Base-by-base conservation (phyloP, 2,797 vertebrate species). In the Falco berigora region DNA sequence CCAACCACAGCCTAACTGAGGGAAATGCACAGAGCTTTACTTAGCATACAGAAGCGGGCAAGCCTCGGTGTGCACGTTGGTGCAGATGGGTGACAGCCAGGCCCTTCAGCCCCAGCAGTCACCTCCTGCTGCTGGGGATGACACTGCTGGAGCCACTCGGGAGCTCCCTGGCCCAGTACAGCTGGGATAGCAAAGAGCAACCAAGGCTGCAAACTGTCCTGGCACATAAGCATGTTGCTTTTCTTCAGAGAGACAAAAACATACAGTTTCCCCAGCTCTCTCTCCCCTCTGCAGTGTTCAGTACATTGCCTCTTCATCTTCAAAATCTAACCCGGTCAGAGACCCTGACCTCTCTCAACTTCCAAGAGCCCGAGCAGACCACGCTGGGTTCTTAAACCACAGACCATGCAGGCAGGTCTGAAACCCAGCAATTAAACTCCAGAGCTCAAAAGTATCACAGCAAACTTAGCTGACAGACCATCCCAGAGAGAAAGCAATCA, bases 201-300 rank as follows among this genome's bases (percentile, higher is more conserved):
- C n/a, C 38, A 34, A 68, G 28, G 24, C 24, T 4, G 1, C n/a
- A 92, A 69, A 69, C 28, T 4, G 4, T 32, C 44, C 75, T 32
- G 40, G 22, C 22, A 59, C 3, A 1, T 0, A 1, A 85, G 59
- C 2, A 0, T 0, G 1, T 7, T 66, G 22, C 55, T 56, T 76
- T 85, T 38, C 55, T 42, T 80, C n/a, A 50, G 52, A 78, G 8
- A 83, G 56, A 77, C 28, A n/a, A 83, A 67, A 83, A 14, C 32
- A 25, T 81, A 62, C 52, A 83, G n/a, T 32, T 34, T 59, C 14
- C 25, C 28, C 55, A 74, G 72, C 34, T 46, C 53, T 49, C 34
- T 72, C 15, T 8, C 17, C 9, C 30, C 47, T 87, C 27, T 3
- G 6, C 46, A 27, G 18, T 1, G 3, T 25, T 69, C 78, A 83